Evolutionary conservation across 2,113 vertebrate genomes (phyloP), one percentile per base, ranked within the genome.

Genomic region (Corythornis cristatus): DNA sequence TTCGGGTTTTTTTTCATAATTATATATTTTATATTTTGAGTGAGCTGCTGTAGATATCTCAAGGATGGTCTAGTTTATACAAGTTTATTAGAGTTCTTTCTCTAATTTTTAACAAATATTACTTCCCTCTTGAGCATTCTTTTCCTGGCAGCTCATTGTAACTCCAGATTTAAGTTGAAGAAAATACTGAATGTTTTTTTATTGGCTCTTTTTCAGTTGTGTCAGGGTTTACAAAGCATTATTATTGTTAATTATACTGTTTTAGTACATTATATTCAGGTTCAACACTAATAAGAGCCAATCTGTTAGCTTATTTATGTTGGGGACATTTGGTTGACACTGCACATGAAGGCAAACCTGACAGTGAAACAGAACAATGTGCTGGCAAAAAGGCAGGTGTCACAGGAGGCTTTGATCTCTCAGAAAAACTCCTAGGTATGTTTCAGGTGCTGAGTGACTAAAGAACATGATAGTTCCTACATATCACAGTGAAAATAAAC

Each of bases 371-470:
- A 88, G 20, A 64, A 58, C 16, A 15, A 26, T 45, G 23, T 29
- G 26, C 2, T 4, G 45, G 61, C 77, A 42, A 77, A 77, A 74
- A 86, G 31, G 20, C 46, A 62, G 43, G 51, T 73, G 28, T 70
- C 83, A 80, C 80, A 88, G 83, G 76, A 80, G 64, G 83, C 45
- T 68, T 37, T 37, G 37, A 10, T 37, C 37, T 37, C 37, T 37
- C 37, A 73, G 29, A 91, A 77, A 51, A 83, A 45, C 10, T 65
- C 15, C 12, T 8, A 48, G 45, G 4, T 43, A 46, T 0, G 0
- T 87, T 73, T 74, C 29, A 25, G 20, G 18, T 61, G 15, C n/a
- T n/a, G 17, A 56, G 11, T 58, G 28, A 51, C 74, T 66, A 45
- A 73, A 83, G 37, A 72, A 26, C 14, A 19, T 8, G 35, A 11